Conservation (phyloP, 2,113 vertebrate species). For the Vulpes ferrilata region DNA sequence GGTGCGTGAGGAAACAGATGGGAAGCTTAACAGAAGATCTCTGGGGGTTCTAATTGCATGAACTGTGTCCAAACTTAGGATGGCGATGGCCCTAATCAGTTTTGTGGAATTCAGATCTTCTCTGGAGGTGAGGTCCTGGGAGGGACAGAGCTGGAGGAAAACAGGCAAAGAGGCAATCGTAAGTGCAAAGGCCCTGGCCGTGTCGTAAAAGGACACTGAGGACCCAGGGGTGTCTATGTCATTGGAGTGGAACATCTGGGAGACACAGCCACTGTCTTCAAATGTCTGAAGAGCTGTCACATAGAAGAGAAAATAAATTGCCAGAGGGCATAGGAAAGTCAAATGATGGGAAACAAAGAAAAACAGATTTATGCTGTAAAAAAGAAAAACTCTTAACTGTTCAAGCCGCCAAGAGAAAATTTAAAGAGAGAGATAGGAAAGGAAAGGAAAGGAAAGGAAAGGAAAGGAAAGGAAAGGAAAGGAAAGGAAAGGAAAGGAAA, state of each 20-base stretch:
- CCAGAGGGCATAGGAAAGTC: background rate
- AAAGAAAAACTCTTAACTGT: background rate
- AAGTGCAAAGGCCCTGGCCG: background rate
- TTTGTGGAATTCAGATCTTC: background rate
- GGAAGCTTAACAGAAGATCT: background rate
- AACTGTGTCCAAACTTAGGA: background rate
- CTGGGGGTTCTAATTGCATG: background rate
- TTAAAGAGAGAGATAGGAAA: background rate
- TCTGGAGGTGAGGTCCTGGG: background rate
- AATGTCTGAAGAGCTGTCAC: conserved; percentile 7
- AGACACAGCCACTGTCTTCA: background rate
- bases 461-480: too few species aligned
- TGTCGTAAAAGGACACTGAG: background rate
- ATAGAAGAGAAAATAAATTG: background rate
- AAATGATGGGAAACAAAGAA: background rate
- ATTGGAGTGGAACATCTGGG: background rate
- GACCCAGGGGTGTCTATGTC: background rate
- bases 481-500: too few species aligned
- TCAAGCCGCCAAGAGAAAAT: background rate
- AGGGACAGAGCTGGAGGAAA: background rate
- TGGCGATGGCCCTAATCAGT: background rate
- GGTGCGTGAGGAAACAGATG: background rate
- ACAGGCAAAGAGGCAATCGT: background rate
- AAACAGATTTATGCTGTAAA: background rate
- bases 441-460: background rate